These are phyloP conservation scores for Pseudococcus viburni DNA, from an alignment of 2,888 invertebrate species.

Conservation along the genomic window DNA sequence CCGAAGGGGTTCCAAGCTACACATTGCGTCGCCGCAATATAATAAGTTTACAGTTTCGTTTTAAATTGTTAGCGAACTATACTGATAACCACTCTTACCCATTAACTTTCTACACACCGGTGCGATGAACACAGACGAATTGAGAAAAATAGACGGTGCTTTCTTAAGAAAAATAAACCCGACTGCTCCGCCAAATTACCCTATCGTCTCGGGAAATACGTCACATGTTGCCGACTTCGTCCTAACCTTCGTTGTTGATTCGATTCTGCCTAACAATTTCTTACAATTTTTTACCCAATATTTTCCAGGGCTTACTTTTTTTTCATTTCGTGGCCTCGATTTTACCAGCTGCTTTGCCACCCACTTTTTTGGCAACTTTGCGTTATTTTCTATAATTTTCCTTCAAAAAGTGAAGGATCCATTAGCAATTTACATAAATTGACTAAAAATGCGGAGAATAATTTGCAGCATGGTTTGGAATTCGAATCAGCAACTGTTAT, in stretches of 20 bases:
- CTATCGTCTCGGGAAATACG: constrained; percentile 57
- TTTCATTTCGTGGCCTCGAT: too few relatives aligned
- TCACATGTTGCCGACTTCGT: constrained; percentile 40
- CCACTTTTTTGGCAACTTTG: too few relatives aligned
- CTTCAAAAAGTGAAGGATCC: too few relatives aligned
- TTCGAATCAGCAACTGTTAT: too few relatives aligned
- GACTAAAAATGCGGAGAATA: too few relatives aligned
- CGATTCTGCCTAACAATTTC: too few relatives aligned
- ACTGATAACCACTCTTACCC: constrained; percentile 54
- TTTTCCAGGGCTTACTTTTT: too few relatives aligned
- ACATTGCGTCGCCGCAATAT: constrained; percentile 39
- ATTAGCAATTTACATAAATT: too few relatives aligned
- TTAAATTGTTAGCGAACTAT: constrained; percentile 55
- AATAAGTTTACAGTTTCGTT: constrained; percentile 55
- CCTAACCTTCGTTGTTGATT: not conserved
- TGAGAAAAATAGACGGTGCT: not conserved
- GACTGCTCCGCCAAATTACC: constrained; percentile 7
- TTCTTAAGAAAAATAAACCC: constrained; percentile 23
- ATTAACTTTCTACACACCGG: constrained; percentile 35
- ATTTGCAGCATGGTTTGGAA: too few relatives aligned
- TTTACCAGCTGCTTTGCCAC: too few relatives aligned
- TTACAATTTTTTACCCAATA: too few relatives aligned
- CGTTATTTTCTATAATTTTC: too few relatives aligned
- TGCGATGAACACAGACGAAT: not conserved
- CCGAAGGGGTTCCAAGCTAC: constrained; percentile 38